These are phyloP conservation scores for Dendrolimus houi DNA, from an alignment of 2,888 invertebrate genomes.

Conservation along the genomic window DNA sequence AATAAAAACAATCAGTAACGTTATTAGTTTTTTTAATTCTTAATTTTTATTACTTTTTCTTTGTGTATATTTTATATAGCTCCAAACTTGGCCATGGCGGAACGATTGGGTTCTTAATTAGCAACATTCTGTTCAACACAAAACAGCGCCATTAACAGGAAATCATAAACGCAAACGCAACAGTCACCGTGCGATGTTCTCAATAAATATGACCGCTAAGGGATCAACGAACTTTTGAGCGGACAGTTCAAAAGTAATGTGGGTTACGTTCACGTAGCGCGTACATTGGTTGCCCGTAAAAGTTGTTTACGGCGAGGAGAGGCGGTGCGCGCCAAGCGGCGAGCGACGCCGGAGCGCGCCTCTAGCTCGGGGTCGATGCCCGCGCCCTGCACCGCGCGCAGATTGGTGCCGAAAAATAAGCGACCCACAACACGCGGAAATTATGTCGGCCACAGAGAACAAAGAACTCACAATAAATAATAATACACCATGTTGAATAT, in stretches of 20 bases:
- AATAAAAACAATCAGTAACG: no score
- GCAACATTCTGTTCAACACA: conserved; percentile 5
- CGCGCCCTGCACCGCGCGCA: conserved; percentile 48
- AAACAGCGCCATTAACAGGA: conserved; percentile 39
- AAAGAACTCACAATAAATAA: conserved; percentile 36
- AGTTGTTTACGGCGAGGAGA: conserved; percentile 64
- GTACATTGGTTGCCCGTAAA: conserved; percentile 72
- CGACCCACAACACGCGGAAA: conserved; percentile 63
- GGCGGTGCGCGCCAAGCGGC: conserved; percentile 25
- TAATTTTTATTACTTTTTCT: background rate
- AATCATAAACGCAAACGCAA: conserved; percentile 49
- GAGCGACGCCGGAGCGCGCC: conserved; percentile 24
- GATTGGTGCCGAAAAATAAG: conserved; percentile 69
- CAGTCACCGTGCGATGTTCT: conserved; percentile 53
- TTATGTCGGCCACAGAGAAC: conserved; percentile 61
- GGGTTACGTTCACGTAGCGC: conserved; percentile 74
- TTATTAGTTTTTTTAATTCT: no score
- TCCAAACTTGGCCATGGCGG: background rate
- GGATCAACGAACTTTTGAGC: conserved; percentile 69
- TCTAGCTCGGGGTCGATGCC: conserved; percentile 51
- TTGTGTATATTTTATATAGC: background rate
- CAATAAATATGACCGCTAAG: conserved; percentile 62
- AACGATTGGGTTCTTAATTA: background rate
- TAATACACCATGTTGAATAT: no score
- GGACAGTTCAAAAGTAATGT: conserved; percentile 76